Percentiles rank a stretch among this genome's conserved stretches.
These are phyloP conservation scores for Sylvietta virens DNA, from an alignment of 2,113 vertebrate species.

Conservation along the genomic window DNA sequence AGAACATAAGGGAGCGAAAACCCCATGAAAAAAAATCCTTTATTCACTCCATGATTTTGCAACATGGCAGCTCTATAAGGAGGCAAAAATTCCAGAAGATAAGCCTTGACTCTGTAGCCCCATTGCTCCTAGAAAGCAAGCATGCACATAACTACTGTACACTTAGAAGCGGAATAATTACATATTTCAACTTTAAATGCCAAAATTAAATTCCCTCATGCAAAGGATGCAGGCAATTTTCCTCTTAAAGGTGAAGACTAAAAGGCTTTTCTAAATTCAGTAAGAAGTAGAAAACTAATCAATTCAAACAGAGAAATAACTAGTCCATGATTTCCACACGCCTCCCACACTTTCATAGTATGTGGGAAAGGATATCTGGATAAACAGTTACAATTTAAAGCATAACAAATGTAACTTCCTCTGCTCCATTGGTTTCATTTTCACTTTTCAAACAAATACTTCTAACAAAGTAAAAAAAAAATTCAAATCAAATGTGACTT, in stretches of 20 bases:
- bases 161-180: background rate
- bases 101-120: background rate
- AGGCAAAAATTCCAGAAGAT: conserved; percentile 2
- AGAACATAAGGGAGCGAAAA: conserved; percentile 45
- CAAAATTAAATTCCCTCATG: background rate
- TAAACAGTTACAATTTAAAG: background rate
- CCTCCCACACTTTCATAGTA: background rate
- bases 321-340: background rate
- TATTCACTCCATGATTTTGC: background rate
- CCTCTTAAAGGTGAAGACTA: background rate
- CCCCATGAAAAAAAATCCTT: background rate
- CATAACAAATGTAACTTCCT: background rate
- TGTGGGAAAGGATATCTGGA: background rate
- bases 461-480: background rate
- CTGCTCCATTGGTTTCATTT: background rate
- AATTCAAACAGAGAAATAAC: background rate
- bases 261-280: background rate
- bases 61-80: background rate
- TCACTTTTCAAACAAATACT: background rate
- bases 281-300: background rate
- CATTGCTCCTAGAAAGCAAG: background rate
- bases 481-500: background rate
- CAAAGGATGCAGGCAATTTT: background rate
- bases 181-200: background rate
- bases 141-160: background rate